Evolutionary conservation across 2,888 invertebrate genomes (phyloP).

Genomic region (Polymixis lichenea): DNA sequence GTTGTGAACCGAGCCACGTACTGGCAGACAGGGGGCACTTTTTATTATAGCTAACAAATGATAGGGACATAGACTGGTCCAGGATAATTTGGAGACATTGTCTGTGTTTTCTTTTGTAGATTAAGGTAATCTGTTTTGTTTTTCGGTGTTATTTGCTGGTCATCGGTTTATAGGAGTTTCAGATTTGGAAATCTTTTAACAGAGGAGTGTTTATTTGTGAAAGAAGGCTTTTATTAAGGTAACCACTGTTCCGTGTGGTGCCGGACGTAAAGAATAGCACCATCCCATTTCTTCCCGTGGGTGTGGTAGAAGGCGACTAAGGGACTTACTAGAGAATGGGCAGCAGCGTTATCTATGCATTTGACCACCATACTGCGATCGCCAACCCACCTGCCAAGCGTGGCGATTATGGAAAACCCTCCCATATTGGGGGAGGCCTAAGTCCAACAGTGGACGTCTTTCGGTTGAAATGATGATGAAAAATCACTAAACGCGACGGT

Average conservation of each 20-base stretch:
- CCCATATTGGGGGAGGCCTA: too few relatives aligned
- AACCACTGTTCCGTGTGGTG: too few relatives aligned
- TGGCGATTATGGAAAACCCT: too few relatives aligned
- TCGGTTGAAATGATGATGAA: too few relatives aligned
- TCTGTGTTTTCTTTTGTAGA: constrained; percentile 2
- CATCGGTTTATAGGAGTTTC: neutral
- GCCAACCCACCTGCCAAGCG: too few relatives aligned
- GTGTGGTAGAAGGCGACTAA: too few relatives aligned
- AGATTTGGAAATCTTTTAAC: neutral
- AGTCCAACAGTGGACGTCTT: too few relatives aligned
- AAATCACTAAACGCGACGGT: neutral
- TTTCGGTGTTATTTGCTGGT: neutral
- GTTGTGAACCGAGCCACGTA: constrained; percentile 53
- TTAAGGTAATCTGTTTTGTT: constrained; percentile 13
- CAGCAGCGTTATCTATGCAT: too few relatives aligned
- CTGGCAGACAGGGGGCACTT: constrained; percentile 20
- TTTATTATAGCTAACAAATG: constrained; percentile 56
- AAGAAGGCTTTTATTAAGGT: neutral
- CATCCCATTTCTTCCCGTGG: too few relatives aligned
- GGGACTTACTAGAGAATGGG: too few relatives aligned
- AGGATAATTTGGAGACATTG: constrained; percentile 36
- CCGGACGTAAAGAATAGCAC: too few relatives aligned
- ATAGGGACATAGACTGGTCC: constrained; percentile 31
- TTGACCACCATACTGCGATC: too few relatives aligned
- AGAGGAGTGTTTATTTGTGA: neutral